Evolutionary conservation across 2,113 vertebrate species (phyloP), one percentile per base, ranked within the genome.

Genomic region (Rousettus leschenaultii): DNA sequence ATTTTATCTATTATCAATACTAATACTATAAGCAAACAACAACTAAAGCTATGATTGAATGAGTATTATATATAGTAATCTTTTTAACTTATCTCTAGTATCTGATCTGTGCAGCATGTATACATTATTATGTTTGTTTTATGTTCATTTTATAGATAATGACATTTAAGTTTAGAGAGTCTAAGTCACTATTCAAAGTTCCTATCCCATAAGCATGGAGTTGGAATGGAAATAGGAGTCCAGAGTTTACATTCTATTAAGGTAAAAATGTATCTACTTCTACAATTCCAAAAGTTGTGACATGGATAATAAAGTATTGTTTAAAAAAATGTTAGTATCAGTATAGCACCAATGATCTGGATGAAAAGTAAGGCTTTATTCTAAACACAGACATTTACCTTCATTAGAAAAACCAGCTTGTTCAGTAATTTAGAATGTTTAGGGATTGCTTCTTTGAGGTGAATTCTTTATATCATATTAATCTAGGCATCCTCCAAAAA

Each of bases 361-460:
- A 83, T 92, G 12, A 82, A 94, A 96, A 75, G 9, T 61, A 77
- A 92, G 26, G 5, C 28, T 75, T 82, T 84, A n/a, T 65, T 90
- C 21, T 75, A 86, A 91, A 90, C 57, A 55, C 6, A 40, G 21
- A 77, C 24, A 78, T 51, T 55, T 5, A 73, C 7, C 8, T 30
- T 14, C 35, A 77, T 15, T 84, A 63, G 18, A 77, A 55, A 5
- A 73, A 66, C 68, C 0, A 63, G 6, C 5, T 78, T 77, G 16
- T 88, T 88, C 19, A 74, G 28, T 78, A 70, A 77, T 53, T 59
- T 80, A 88, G 7, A 80, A 51, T 77, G 19, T 82, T 38, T 91
- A 75, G 4, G 2, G 19, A 85, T 7, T 85, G 7, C 28, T 65
- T 10, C 28, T 66, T 75, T 73, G 38, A 21, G 2, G 30, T 74